Percentiles rank a stretch among this genome's conserved stretches.
These are phyloP conservation scores for Athetis lepigone DNA, from an alignment of 2,888 invertebrate species.

Conservation along the genomic window DNA sequence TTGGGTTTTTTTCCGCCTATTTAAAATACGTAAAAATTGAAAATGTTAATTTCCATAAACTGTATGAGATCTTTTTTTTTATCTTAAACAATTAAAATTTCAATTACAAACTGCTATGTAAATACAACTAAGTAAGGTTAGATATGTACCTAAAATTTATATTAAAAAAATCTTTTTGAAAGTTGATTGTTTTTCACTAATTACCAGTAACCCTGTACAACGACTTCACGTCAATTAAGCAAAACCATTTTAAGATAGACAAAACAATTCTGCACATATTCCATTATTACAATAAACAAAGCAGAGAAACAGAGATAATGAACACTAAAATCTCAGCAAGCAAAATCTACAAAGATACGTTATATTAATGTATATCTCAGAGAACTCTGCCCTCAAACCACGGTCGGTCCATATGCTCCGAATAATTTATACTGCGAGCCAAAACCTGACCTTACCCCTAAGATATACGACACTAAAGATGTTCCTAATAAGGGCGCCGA, in stretches of 20 bases:
- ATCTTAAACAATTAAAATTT: no score
- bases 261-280: background rate
- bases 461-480: slow-evolving; percentile 67
- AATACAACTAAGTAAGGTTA: no score
- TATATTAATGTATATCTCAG: slow-evolving; percentile 32
- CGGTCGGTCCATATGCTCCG: slow-evolving; percentile 59
- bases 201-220: no score
- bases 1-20: no score
- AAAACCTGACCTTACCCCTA: slow-evolving; percentile 68
- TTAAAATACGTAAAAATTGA: no score
- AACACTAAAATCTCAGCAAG: slow-evolving; percentile 50
- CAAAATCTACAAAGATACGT: slow-evolving; percentile 47
- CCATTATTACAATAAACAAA: slow-evolving; percentile 10
- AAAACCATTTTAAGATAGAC: background rate
- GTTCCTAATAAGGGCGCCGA: slow-evolving; percentile 71
- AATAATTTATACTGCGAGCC: slow-evolving; percentile 64
- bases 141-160: no score
- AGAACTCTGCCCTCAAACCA: slow-evolving; percentile 59
- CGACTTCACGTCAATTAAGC: background rate
- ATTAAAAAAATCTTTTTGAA: no score
- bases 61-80: no score
- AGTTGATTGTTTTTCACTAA: no score
- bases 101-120: no score
- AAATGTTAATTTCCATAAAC: no score
- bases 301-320: slow-evolving; percentile 30